phyloP scores from a whole-genome alignment of 2,113 vertebrate genomes.

The Alosa alosa region DNA sequence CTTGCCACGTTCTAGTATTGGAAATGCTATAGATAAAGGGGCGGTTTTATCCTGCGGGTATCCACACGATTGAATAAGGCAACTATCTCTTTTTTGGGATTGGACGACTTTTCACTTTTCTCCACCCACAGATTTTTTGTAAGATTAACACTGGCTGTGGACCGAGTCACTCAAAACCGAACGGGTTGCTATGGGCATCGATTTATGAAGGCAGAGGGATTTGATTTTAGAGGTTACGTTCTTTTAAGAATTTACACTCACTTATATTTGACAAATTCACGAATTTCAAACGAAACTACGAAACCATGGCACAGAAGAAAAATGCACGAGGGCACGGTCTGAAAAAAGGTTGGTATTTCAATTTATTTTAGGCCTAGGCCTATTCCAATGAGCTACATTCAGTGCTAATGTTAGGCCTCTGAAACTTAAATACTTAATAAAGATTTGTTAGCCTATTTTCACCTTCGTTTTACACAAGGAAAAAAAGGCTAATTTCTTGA shows the following conservation, averaged over 20 bases:
- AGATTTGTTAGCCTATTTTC: background rate
- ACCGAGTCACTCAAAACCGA: constrained; percentile 42
- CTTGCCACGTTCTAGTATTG: constrained; percentile 59
- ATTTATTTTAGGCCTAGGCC: background rate
- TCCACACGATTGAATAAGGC: constrained; percentile 61
- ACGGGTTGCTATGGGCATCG: constrained; percentile 36
- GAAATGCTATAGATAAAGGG: background rate
- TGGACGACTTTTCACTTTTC: constrained; percentile 27
- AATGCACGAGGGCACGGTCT: constrained; percentile 30
- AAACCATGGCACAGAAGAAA: constrained; percentile 54
- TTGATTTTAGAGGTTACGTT: constrained; percentile 41
- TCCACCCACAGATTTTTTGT: constrained; percentile 23
- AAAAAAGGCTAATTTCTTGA: background rate
- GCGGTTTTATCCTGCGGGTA: constrained; percentile 45
- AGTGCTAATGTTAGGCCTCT: constrained; percentile 35
- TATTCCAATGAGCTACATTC: constrained; percentile 13
- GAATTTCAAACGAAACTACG: background rate
- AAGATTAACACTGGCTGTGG: constrained; percentile 33
- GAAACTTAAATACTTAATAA: constrained; percentile 38
- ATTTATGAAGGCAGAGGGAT: constrained; percentile 39
- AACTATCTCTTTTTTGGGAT: constrained; percentile 13
- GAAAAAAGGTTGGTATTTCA: constrained; percentile 50
- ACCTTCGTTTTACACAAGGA: background rate
- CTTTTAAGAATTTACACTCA: constrained; percentile 21
- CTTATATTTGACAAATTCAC: background rate